Evolutionary conservation across 2,113 vertebrate genomes (phyloP).

Genomic region (Chelonoidis abingdonii): DNA sequence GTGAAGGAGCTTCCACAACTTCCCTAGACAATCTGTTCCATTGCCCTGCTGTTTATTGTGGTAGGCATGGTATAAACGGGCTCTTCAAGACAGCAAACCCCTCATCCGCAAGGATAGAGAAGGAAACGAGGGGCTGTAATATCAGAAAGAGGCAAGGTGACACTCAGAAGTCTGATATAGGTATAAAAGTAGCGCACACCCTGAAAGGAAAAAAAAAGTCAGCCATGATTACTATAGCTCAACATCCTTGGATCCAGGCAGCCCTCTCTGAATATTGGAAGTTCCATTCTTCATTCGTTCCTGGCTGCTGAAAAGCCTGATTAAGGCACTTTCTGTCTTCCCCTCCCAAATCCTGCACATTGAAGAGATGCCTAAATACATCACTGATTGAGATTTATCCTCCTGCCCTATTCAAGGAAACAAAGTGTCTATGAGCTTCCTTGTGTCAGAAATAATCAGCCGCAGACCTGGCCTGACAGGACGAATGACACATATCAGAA

Average conservation of each 20-base stretch:
- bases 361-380: slow-evolving; percentile 64
- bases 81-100: background rate
- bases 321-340: slow-evolving; percentile 56
- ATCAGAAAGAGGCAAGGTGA: background rate
- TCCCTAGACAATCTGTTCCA: background rate
- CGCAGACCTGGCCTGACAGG: slow-evolving; percentile 61
- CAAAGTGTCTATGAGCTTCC: slow-evolving; percentile 34
- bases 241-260: background rate
- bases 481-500: slow-evolving; percentile 64
- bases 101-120: background rate
- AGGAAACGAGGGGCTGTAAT: background rate
- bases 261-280: slow-evolving; percentile 19
- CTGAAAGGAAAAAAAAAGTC: slow-evolving; percentile 38
- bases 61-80: background rate
- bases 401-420: slow-evolving; percentile 63
- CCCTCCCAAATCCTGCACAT: slow-evolving; percentile 11
- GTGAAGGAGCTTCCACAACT: too few relatives aligned
- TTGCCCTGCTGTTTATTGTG: background rate
- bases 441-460: slow-evolving; percentile 70
- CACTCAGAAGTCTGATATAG: background rate
- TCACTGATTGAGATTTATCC: slow-evolving; percentile 66
- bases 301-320: slow-evolving; percentile 62
- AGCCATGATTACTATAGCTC: slow-evolving; percentile 8
- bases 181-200: slow-evolving; percentile 24
- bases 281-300: slow-evolving; percentile 27